Conservation (phyloP, 1,140 invertebrate species). For the Marisa cornuarietis region DNA sequence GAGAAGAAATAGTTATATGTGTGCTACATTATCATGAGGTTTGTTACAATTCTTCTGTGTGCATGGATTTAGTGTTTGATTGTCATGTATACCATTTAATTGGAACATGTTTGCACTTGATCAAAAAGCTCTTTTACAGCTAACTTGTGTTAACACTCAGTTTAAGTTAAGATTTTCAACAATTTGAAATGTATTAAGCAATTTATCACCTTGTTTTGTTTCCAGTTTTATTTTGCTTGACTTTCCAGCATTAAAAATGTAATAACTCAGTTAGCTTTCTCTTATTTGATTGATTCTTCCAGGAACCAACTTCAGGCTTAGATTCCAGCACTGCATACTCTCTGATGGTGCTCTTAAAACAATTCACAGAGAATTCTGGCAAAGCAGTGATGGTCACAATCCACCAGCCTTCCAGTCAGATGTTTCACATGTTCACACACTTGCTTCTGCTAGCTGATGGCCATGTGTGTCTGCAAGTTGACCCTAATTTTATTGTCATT, state of each 20-base stretch:
- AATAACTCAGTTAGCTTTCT: not conserved
- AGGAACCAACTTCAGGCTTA: constrained; percentile 88
- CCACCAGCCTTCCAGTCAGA: constrained; percentile 88
- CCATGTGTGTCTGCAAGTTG: constrained; percentile 60
- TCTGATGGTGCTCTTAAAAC: constrained; percentile 79
- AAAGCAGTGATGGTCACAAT: constrained; percentile 86
- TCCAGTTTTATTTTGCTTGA: not conserved
- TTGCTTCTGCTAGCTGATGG: constrained; percentile 81
- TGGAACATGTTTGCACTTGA: no score
- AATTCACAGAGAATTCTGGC: constrained; percentile 77
- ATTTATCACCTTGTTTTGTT: no score
- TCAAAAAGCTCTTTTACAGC: no score
- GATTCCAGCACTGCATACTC: constrained; percentile 84
- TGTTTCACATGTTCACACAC: constrained; percentile 88
- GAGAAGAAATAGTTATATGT: not conserved
- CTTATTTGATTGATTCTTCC: constrained; percentile 22
- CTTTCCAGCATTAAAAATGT: not conserved
- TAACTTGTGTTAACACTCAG: no score
- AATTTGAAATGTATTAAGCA: no score
- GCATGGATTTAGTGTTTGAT: no score
- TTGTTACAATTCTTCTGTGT: no score
- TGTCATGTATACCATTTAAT: not conserved
- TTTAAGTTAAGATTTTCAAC: no score
- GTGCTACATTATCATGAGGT: no score
- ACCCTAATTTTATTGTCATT: not conserved